Percentiles rank a stretch among this genome's conserved stretches.
Evolutionary conservation across 2,797 vertebrate species (phyloP).

Genomic region (Pteropus rufus): DNA sequence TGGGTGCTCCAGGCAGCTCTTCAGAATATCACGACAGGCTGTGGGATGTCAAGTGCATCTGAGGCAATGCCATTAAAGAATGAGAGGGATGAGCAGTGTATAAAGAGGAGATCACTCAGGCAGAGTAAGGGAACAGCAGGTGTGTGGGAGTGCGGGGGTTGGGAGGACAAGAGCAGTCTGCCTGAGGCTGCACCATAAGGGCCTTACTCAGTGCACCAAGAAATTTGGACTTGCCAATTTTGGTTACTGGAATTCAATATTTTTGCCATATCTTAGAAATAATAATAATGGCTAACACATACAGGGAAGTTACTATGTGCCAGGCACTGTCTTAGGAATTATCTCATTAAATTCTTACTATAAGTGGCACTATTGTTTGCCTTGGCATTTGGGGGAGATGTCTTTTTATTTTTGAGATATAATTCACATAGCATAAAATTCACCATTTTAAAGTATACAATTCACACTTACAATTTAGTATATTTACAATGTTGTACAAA

Average conservation of each 20-base stretch:
- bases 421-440: no score
- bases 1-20: background rate
- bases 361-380: background rate
- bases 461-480: no score
- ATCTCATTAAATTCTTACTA: background rate
- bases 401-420: background rate
- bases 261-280: background rate
- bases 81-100: rapidly evolving
- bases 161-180: background rate
- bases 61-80: background rate
- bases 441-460: no score
- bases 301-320: background rate
- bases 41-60: background rate
- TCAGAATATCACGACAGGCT: background rate
- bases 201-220: background rate
- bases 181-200: background rate
- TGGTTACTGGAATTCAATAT: background rate
- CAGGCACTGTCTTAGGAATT: background rate
- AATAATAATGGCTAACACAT: background rate
- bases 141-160: background rate
- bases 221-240: background rate
- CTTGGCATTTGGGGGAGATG: background rate
- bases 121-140: background rate
- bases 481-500: background rate
- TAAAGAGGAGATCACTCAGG: background rate